Base-by-base conservation (phyloP, 35 echinoderm and acorn worm genomes). In the Ptychodera flava region DNA sequence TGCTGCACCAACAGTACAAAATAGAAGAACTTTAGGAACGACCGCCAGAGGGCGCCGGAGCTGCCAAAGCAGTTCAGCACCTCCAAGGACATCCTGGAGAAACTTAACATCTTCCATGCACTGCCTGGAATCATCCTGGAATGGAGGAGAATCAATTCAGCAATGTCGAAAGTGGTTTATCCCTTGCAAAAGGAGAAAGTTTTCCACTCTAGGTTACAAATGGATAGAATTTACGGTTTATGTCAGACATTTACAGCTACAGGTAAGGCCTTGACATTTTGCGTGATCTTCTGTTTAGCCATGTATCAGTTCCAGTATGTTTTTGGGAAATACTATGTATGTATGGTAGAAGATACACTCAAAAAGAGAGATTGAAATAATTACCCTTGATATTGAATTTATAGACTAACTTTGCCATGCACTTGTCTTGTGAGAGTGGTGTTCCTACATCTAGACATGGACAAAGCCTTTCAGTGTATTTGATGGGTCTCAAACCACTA, bases 41-140 rank as follows among this genome's bases (percentile, higher is more conserved):
- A 64, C 45, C 45, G 64, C 78, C 34, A 93, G 93, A 88, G 92
- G 96, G 32, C 88, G 96, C 32, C 77, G 33, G 0, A 86, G 82
- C 78, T 99, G 15, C 86, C 96, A 0, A 99, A 99, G 31, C 93
- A 92, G 30, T 99, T 99, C 88, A 99, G 91, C 88, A 99, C 96
- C 0, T 89, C 90, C 16, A 99, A 99, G 89, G 92, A 94, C 15
- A 37, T 92, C 12, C 82, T 99, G 77, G 92, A 99, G 88, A 99
- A 99, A 85, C 88, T 99, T 16, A 89, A 90, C 30, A 33, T 89
- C 0, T 88, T 99, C 16, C 96, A 99, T 81, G 83, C 85, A 64
- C 84, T 99, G 27, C 96, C 96, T 37, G 96, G 90, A 0, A 16
- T 99, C 52, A 92, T 99, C 76, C 84, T 94, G 27, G 96, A 99